Base-by-base conservation (phyloP, 2,113 vertebrate species). In the Corythoichthys haematopterus region DNA sequence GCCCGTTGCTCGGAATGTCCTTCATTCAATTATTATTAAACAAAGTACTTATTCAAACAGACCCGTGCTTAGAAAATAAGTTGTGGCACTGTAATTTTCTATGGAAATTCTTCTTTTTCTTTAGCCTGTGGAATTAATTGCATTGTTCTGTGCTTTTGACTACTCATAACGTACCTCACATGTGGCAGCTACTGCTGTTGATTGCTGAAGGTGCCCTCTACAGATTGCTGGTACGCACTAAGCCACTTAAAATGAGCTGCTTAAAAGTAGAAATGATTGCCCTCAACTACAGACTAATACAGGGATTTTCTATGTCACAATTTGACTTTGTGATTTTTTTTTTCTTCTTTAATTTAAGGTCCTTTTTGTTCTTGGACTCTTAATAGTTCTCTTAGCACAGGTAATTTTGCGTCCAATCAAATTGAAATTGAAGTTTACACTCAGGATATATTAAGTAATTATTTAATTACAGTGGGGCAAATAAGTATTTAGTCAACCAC, bases 181-280 rank as follows among this genome's bases (percentile, higher is more conserved):
- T 59, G 43, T 47, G 71, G 82, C 83, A 87, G 85, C 84, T 80
- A 75, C 79, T 36, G 77, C 80, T 65, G 86, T 76, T 88, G 86
- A 87, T 89, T 88, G 80, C 86, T 82, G 84, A 87, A 89, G 86
- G 85, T 88, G 86, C 88, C 85, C 85, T 88, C 77, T 85, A 76
- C 85, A 87, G 84, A 87, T 85, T 89, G 82, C 77, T 0, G 78
- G 80, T 77, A 78, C n/a, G 76, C 78, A 73, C 84, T 79, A 76
- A 81, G 81, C 69, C 71, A 81, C 85, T 86, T 89, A 88, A 89
- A 85, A 83, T 65, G 79, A 85, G 77, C 75, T 80, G 81, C 85
- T 89, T 85, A 87, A 88, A 87, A 63, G 83, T 77, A 76, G 80
- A 67, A 7, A 77, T 85, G 82, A 87, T 88, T 89, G 83, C 80